Evolutionary conservation across 2,797 vertebrate genomes (phyloP).

Genomic region (Rachycentron canadum): DNA sequence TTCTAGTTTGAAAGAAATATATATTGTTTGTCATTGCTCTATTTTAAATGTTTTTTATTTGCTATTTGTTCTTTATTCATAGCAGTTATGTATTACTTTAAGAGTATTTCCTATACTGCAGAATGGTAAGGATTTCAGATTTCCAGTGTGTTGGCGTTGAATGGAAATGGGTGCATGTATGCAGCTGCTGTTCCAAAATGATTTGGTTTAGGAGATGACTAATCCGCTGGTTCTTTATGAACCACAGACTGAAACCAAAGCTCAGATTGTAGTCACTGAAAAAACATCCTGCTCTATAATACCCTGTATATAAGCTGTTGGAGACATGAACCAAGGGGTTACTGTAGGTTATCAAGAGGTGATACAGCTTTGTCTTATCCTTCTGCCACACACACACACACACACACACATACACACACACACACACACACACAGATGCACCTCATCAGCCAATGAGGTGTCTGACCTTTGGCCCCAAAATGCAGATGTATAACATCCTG

Average conservation of each 20-base stretch:
- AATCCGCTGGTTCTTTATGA: constrained; percentile 17
- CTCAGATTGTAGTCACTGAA: constrained; percentile 21
- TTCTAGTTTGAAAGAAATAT: constrained; percentile 65
- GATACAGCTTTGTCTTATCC: constrained; percentile 25
- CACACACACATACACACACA: constrained; percentile 19
- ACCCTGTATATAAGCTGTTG: neutral
- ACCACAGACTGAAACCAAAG: constrained; percentile 63
- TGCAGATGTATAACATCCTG: constrained; percentile 20
- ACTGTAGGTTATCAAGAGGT: constrained; percentile 67
- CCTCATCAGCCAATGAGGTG: constrained; percentile 52
- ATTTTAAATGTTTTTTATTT: constrained; percentile 56
- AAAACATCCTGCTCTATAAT: constrained; percentile 19
- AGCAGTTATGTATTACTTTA: constrained; percentile 31
- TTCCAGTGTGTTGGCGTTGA: constrained; percentile 29
- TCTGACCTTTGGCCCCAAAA: constrained; percentile 57
- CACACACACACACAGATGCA: constrained; percentile 11
- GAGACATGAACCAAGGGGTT: constrained; percentile 42
- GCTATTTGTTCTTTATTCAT: constrained; percentile 43
- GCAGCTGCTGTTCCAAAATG: constrained; percentile 21
- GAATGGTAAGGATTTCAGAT: constrained; percentile 37
- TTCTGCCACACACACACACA: constrained; percentile 21
- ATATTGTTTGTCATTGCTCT: constrained; percentile 60
- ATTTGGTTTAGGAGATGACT: constrained; percentile 20
- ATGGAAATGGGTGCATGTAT: constrained; percentile 33
- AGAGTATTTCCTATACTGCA: constrained; percentile 18